These are phyloP conservation scores for Octopus bimaculoides DNA, from an alignment of 1,140 invertebrate species.

Conservation along the genomic window DNA sequence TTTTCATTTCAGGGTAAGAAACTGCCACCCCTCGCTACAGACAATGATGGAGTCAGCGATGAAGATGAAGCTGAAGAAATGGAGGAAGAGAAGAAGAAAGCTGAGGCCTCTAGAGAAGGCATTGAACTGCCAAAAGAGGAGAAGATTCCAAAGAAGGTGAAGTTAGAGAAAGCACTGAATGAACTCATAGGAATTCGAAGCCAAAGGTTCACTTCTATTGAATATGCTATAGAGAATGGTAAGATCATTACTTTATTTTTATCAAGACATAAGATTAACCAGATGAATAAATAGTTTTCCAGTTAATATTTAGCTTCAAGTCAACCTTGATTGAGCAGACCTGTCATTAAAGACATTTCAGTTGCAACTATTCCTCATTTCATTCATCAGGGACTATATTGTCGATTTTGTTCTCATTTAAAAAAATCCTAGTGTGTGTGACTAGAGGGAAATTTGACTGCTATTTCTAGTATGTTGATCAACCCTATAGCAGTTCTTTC, in stretches of 20 bases:
- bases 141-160: constrained; percentile 36
- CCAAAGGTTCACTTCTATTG: constrained; percentile 57
- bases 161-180: constrained; percentile 55
- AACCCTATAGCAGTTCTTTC: neutral
- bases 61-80: constrained; percentile 52
- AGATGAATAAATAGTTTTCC: too few relatives aligned
- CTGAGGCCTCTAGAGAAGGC: constrained; percentile 39
- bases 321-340: too few relatives aligned
- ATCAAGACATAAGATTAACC: too few relatives aligned
- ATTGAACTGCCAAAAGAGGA: constrained; percentile 25
- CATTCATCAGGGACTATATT: too few relatives aligned
- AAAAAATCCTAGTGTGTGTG: too few relatives aligned
- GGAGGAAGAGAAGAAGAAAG: constrained; percentile 31
- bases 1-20: constrained; percentile 41
- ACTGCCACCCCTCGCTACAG: constrained; percentile 25
- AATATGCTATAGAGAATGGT: constrained; percentile 50
- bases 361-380: too few relatives aligned
- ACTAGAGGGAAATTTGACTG: too few relatives aligned
- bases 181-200: constrained; percentile 60
- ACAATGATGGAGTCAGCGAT: constrained; percentile 43
- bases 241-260: neutral
- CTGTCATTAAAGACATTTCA: too few relatives aligned
- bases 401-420: too few relatives aligned
- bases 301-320: too few relatives aligned
- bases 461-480: too few relatives aligned